Conservation (phyloP, 2,113 vertebrate species). For the Stigmatopora argus region DNA sequence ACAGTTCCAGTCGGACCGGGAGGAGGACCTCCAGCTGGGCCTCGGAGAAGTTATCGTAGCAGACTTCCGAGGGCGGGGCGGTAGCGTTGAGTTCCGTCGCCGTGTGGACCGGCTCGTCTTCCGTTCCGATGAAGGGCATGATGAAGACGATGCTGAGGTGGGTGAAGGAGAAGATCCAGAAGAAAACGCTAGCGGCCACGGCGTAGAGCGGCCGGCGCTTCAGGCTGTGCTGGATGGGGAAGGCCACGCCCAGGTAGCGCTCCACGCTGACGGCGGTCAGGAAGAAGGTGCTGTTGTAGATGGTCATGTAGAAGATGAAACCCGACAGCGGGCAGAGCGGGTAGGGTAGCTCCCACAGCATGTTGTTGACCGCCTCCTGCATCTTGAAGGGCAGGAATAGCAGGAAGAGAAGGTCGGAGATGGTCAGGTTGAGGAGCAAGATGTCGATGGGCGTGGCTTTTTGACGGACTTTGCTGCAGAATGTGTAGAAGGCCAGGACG, state of each 20-base stretch:
- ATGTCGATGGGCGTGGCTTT: conserved; percentile 75
- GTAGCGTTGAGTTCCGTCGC: not conserved
- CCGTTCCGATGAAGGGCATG: conserved; percentile 41
- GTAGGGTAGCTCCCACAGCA: conserved; percentile 69
- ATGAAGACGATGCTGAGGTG: conserved; percentile 79
- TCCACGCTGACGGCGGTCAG: conserved; percentile 82
- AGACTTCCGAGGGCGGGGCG: conserved; percentile 28
- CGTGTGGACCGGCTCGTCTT: rapidly evolving
- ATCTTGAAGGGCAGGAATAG: conserved; percentile 85
- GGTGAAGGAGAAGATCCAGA: conserved; percentile 73
- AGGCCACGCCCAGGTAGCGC: conserved; percentile 82
- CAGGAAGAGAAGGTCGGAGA: conserved; percentile 81
- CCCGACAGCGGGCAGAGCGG: conserved; percentile 73
- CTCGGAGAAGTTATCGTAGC: conserved; percentile 70
- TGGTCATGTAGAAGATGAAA: conserved; percentile 83
- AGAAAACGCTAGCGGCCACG: conserved; percentile 64
- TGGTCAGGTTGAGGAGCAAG: conserved; percentile 82
- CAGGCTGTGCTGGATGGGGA: conserved; percentile 77
- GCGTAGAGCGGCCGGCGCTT: conserved; percentile 64
- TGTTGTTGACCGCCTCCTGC: conserved; percentile 62
- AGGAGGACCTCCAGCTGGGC: conserved; percentile 71
- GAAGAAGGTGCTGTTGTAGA: conserved; percentile 84
- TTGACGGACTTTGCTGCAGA: conserved; percentile 70
- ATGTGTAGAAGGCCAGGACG: conserved; percentile 76
- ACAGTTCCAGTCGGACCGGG: conserved; percentile 76